Conservation (phyloP, 2,888 invertebrate species). For the Eucera pruinosa region DNA sequence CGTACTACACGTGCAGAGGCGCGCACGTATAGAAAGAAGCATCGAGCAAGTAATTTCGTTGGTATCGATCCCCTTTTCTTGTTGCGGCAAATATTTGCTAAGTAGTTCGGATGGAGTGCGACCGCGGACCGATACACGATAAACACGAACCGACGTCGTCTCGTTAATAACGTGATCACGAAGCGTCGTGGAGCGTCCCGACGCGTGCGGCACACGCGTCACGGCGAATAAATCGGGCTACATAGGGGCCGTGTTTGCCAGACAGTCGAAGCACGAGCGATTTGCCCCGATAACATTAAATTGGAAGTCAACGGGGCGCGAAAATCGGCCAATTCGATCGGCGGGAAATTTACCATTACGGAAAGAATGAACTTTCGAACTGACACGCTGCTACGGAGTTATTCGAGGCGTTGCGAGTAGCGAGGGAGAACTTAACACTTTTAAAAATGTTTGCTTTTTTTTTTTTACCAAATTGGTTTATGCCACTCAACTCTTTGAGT, state of each 20-base stretch:
- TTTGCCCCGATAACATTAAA: conserved; percentile 51
- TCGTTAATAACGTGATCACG: conserved; percentile 55
- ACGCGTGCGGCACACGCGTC: conserved; percentile 18
- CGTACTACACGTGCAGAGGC: no score
- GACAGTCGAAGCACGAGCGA: conserved; percentile 33
- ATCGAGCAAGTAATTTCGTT: conserved; percentile 34
- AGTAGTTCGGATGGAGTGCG: conserved; percentile 19
- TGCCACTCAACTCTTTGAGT: no score
- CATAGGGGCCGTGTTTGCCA: conserved; percentile 32
- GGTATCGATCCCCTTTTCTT: conserved; percentile 37
- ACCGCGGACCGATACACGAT: conserved; percentile 19
- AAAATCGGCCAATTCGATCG: conserved; percentile 28
- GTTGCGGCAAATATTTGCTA: conserved; percentile 46
- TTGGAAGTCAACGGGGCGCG: conserved; percentile 36
- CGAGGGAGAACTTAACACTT: no score
- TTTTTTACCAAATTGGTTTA: no score
- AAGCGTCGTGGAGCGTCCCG: conserved; percentile 8
- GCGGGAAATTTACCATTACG: not conserved
- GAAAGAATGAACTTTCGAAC: conserved; percentile 22
- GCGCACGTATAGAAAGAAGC: conserved; percentile 13
- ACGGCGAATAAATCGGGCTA: conserved; percentile 46
- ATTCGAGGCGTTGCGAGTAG: not conserved
- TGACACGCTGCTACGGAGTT: not conserved
- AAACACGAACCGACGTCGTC: conserved; percentile 29
- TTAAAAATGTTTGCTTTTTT: no score